Evolutionary conservation across 2,113 vertebrate genomes (phyloP).

Genomic region (Vulpes vulpes): DNA sequence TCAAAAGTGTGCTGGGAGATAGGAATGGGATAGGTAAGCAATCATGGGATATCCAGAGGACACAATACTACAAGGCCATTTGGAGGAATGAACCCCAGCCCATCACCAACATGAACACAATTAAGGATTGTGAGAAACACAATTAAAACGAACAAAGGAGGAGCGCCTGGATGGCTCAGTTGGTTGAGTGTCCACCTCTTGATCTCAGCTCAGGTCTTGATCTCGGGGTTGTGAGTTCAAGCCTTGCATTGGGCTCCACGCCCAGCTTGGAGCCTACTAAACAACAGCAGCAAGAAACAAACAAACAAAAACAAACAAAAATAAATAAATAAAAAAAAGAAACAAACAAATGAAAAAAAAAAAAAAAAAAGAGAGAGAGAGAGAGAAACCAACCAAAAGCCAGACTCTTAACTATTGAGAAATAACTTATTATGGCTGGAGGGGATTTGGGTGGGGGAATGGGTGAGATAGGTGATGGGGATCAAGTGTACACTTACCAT

Average conservation of each 20-base stretch:
- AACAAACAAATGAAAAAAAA: not conserved
- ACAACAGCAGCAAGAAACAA: not conserved
- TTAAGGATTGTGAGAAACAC: not conserved
- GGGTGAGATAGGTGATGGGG: not conserved
- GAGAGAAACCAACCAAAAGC: not conserved
- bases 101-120: not conserved
- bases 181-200: not conserved
- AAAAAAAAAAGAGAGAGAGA: not conserved
- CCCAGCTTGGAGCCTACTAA: not conserved
- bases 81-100: too few relatives aligned
- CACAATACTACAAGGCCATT: too few relatives aligned
- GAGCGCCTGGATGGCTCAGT: not conserved
- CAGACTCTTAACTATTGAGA: not conserved
- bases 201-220: not conserved
- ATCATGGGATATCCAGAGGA: rapidly evolving
- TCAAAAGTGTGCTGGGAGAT: not conserved
- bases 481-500: not conserved
- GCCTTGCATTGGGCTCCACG: not conserved
- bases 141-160: not conserved
- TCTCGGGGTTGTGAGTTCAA: not conserved
- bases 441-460: not conserved
- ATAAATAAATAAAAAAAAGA: not conserved
- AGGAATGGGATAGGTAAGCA: rapidly evolving
- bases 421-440: not conserved
- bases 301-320: not conserved